Percentiles rank a stretch among this genome's conserved stretches.
phyloP scores from a whole-genome alignment of 2,888 invertebrate genomes.

The Oscheius sp. region DNA sequence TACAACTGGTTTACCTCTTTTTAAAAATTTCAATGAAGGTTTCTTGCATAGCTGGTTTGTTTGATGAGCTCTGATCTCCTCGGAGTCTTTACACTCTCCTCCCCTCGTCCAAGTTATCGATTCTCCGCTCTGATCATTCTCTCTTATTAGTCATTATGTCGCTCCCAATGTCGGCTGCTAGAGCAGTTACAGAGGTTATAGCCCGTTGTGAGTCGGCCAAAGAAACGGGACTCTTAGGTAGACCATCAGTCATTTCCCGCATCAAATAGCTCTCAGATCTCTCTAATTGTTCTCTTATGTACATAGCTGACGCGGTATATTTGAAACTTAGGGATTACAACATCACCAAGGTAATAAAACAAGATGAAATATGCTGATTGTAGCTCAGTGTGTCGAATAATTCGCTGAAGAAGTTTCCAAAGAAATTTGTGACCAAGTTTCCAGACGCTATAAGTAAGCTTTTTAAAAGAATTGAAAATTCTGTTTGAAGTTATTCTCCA shows the following conservation, averaged over 20 bases:
- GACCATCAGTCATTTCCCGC: not conserved
- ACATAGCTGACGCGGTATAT: slow-evolving; percentile 65
- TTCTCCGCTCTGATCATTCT: not conserved
- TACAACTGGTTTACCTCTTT: slow-evolving; percentile 1
- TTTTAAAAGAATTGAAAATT: no score
- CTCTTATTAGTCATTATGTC: not conserved
- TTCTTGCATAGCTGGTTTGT: not conserved
- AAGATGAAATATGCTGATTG: not conserved
- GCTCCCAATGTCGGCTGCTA: slow-evolving; percentile 47
- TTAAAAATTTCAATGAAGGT: not conserved
- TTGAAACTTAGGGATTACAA: slow-evolving; percentile 58
- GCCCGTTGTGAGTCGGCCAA: slow-evolving; percentile 65
- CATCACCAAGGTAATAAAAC: slow-evolving; percentile 32
- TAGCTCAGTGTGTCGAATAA: slow-evolving; percentile 53
- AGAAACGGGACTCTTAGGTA: slow-evolving; percentile 60
- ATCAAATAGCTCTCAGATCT: slow-evolving; percentile 46
- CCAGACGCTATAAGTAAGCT: slow-evolving; percentile 54
- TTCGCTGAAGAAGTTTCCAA: slow-evolving; percentile 63
- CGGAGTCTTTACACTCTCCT: slow-evolving; percentile 4
- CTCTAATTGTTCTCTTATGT: slow-evolving; percentile 63
- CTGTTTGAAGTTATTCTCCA: no score
- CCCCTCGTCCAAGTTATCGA: not conserved
- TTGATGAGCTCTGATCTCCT: no score
- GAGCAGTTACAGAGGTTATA: slow-evolving; percentile 66
- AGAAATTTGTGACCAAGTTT: slow-evolving; percentile 59